These are phyloP conservation scores for Bufo gargarizans DNA, from an alignment of 2,113 vertebrate genomes.

Conservation along the genomic window DNA sequence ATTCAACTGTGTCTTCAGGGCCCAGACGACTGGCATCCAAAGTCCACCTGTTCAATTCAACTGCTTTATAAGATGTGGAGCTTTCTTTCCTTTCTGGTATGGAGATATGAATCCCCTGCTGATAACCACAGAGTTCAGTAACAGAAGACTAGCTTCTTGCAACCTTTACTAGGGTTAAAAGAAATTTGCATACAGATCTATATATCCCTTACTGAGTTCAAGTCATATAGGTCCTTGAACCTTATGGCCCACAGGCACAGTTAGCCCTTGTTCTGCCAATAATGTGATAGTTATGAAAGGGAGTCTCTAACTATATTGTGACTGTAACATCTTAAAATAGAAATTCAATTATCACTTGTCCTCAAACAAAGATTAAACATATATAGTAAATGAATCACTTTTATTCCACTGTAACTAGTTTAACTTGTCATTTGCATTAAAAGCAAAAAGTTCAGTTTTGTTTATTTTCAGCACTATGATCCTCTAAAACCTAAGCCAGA, in stretches of 20 bases:
- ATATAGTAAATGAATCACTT: not conserved
- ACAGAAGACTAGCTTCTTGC: too few species aligned
- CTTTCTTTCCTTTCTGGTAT: too few species aligned
- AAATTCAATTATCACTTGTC: not conserved
- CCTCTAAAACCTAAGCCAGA: slow-evolving; percentile 7
- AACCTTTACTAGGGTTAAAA: too few species aligned
- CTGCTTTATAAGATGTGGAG: too few species aligned
- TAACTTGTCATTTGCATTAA: slow-evolving; percentile 16
- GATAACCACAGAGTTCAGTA: too few species aligned
- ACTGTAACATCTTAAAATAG: not conserved
- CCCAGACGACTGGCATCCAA: too few species aligned
- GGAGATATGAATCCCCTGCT: too few species aligned
- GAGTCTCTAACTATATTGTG: not conserved
- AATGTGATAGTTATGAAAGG: not conserved
- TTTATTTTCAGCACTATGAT: not conserved
- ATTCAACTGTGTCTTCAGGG: too few species aligned
- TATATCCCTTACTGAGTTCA: too few species aligned
- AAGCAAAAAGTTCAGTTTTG: not conserved
- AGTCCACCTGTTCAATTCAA: too few species aligned
- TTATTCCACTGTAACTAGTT: not conserved
- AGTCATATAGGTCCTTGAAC: not conserved
- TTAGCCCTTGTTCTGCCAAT: not conserved
- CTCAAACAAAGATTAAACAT: not conserved
- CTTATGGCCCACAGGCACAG: not conserved
- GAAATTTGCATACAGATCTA: too few species aligned